phyloP scores from a whole-genome alignment of 2,888 invertebrate genomes.

The Drosophila meridionalis region DNA sequence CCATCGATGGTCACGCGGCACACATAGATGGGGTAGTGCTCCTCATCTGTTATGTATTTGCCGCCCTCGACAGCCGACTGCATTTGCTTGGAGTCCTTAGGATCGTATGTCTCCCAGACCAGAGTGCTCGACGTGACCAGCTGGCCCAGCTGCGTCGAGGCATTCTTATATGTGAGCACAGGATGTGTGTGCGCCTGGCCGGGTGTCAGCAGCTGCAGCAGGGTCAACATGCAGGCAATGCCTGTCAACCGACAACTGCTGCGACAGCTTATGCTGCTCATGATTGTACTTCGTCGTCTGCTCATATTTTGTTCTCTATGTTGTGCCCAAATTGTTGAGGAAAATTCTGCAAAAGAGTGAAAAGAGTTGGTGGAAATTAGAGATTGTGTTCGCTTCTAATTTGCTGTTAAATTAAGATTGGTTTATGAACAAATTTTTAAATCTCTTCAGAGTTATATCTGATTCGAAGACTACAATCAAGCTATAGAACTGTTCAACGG shows the following conservation, averaged over 20 bases:
- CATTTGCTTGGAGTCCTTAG: conserved; percentile 86
- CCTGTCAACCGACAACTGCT: background rate
- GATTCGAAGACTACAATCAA: no score
- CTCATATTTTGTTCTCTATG: conserved; percentile 16
- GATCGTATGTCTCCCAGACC: conserved; percentile 88
- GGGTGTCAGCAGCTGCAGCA: conserved; percentile 51
- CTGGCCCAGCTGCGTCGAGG: conserved; percentile 86
- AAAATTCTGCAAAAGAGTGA: conserved; percentile 36
- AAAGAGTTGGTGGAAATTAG: background rate
- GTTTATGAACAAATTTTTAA: no score
- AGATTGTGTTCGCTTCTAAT: background rate
- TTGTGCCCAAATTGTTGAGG: conserved; percentile 39
- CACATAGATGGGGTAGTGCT: conserved; percentile 87
- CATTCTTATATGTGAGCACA: conserved; percentile 80
- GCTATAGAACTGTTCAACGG: background rate
- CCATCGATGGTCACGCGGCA: conserved; percentile 91
- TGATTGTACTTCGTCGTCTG: conserved; percentile 45
- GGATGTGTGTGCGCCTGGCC: conserved; percentile 73
- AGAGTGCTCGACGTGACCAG: conserved; percentile 92
- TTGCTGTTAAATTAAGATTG: background rate
- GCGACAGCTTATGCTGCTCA: conserved; percentile 19
- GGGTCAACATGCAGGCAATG: conserved; percentile 33
- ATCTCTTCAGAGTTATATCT: no score
- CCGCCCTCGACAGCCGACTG: conserved; percentile 90
- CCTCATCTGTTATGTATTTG: conserved; percentile 83